Base-by-base conservation (phyloP, 2,797 vertebrate species). In the Mormyrops boulengeri region DNA sequence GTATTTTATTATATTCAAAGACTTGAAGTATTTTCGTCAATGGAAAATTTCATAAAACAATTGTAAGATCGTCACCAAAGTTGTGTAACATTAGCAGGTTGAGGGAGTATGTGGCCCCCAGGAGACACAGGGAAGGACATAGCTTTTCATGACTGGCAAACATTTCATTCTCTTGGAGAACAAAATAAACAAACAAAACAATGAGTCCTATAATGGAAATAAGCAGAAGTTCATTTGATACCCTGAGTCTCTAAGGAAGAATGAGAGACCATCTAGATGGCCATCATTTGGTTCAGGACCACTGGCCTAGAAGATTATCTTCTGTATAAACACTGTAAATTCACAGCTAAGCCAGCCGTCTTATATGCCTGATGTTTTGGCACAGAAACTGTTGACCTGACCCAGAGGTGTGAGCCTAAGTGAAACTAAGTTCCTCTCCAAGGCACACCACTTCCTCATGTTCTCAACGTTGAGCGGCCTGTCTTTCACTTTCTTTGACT, bases 221-320 rank as follows among this genome's bases (percentile, higher is more conserved):
- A 77, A 80, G 73, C 73, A 44, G 73, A 80, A 44, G 73, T 44
- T 44, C 38, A 44, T 80, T 44, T n/a, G 73, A 44, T 44, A 80
- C 73, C 73, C 38, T 7, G 73, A 80, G 73, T 44, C 73, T 80
- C 73, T 44, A 44, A 85, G 41, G 82, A 85, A 50, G 41, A 26
- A 49, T 11, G 49, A 85, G 47, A 30, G 19, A 4, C 82, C n/a
- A 85, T 52, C 44, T 50, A 50, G 82, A 49, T 49, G 47, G 47
- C 47, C 22, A 85, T 85, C 82, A 85, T 22, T 47, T 52, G 82
- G 47, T 85, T 85, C 82, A 22, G 82, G 47, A 49, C 4, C 82
- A 85, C 82, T 85, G 47, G n/a, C 44, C n/a, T 85, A 44, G 82
- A 85, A 85, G 82, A 85, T 85, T 44, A 50, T 85, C 82, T 85